Evolutionary conservation across 2,888 invertebrate species (phyloP).

Genomic region (Eurytoma californica): DNA sequence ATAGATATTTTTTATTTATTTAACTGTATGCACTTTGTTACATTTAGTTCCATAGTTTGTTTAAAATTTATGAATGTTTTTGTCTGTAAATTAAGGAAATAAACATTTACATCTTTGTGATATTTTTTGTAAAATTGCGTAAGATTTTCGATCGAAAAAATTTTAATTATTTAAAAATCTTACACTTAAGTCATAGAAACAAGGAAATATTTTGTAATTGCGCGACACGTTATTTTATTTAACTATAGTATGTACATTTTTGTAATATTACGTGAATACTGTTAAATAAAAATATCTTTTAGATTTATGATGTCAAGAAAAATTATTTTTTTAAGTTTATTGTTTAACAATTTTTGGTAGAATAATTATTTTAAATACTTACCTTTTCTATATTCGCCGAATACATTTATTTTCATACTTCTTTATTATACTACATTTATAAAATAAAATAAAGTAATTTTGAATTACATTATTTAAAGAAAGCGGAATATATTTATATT

Average conservation of each 20-base stretch:
- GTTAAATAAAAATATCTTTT: slow-evolving; percentile 52
- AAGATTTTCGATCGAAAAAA: background rate
- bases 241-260: slow-evolving; percentile 39
- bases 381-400: no score
- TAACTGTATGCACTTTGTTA: slow-evolving; percentile 29
- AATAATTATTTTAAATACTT: no score
- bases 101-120: background rate
- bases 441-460: no score
- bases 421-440: no score
- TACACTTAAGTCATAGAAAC: slow-evolving; percentile 23
- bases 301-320: no score
- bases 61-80: slow-evolving; percentile 11
- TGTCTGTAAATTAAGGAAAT: background rate
- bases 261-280: slow-evolving; percentile 50
- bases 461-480: no score
- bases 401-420: no score
- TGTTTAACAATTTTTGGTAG: no score
- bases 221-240: slow-evolving; percentile 35
- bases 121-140: background rate
- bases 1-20: slow-evolving; percentile 30
- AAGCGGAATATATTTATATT: no score
- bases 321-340: no score
- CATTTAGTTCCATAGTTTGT: background rate
- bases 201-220: slow-evolving; percentile 25
- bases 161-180: slow-evolving; percentile 13